Evolutionary conservation across 2,888 invertebrate species (phyloP).

Genomic region (Thymelicus sylvestris): DNA sequence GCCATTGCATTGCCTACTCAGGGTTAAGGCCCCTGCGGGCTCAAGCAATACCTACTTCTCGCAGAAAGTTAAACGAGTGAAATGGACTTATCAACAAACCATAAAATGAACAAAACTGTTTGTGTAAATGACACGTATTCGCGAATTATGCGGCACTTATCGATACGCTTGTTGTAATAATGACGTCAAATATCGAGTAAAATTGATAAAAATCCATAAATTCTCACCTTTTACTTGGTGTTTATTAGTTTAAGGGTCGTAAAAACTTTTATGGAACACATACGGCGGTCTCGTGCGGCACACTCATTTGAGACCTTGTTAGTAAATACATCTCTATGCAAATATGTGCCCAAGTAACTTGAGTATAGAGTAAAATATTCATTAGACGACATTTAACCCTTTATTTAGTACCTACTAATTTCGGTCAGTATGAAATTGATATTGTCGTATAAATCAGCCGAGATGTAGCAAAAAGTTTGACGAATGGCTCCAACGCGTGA

Average conservation of each 20-base stretch:
- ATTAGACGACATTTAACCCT: conserved; percentile 10
- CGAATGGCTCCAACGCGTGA: conserved; percentile 8
- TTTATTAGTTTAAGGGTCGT: conserved; percentile 37
- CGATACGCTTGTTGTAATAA: conserved; percentile 12
- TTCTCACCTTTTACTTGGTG: conserved; percentile 31
- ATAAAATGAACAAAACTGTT: neutral
- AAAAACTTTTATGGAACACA: conserved; percentile 32
- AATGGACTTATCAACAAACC: no score
- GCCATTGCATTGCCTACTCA: no score
- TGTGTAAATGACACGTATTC: neutral
- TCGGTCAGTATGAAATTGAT: conserved; percentile 26
- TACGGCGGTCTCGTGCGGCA: conserved; percentile 28
- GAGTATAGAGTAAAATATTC: neutral
- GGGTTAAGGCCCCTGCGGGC: no score
- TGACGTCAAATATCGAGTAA: conserved; percentile 13
- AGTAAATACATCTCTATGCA: conserved; percentile 11
- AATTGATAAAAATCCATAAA: conserved; percentile 33
- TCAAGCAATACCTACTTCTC: no score
- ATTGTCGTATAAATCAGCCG: conserved; percentile 31
- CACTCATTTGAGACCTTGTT: conserved; percentile 23
- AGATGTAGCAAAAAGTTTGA: conserved; percentile 26
- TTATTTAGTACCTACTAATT: conserved; percentile 16
- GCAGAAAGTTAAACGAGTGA: no score
- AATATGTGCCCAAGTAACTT: neutral
- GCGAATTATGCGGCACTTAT: neutral